phyloP scores from a whole-genome alignment of 2,113 vertebrate genomes.

The Chitala chitala region DNA sequence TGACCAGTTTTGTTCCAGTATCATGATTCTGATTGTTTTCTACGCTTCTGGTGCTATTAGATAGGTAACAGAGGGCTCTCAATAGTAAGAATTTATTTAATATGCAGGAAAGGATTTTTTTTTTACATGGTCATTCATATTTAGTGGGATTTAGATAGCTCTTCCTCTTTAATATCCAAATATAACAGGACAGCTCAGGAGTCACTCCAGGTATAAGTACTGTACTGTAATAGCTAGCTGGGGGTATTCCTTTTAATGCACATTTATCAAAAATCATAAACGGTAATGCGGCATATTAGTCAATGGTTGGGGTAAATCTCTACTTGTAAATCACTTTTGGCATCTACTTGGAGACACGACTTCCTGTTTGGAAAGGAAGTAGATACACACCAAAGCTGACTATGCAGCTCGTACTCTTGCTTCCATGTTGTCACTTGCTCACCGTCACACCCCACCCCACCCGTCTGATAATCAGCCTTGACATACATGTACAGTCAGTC shows the following conservation, averaged over 20 bases:
- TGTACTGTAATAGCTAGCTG: conserved; percentile 6
- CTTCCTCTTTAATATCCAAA: conserved; percentile 24
- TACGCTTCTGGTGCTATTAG: conserved; percentile 54
- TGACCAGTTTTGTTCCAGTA: conserved; percentile 18
- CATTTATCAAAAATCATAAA: not conserved
- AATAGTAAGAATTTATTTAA: conserved; percentile 26
- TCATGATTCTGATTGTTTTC: conserved; percentile 38
- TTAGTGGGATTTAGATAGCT: conserved; percentile 9
- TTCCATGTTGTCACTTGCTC: conserved; percentile 14
- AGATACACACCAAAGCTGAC: conserved; percentile 43
- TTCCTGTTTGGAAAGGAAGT: not conserved
- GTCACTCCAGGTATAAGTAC: not conserved
- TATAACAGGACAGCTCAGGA: conserved; percentile 21
- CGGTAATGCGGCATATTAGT: not conserved
- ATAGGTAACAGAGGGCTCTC: conserved; percentile 37
- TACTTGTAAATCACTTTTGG: not conserved
- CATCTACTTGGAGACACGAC: not conserved
- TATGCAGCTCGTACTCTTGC: conserved; percentile 46
- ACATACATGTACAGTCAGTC: not conserved
- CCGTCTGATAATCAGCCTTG: conserved; percentile 44
- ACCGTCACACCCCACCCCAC: conserved; percentile 33
- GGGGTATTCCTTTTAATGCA: not conserved
- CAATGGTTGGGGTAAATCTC: not conserved
- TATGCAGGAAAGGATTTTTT: conserved; percentile 30
- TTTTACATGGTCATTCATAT: conserved; percentile 35